Evolutionary conservation across 2,888 invertebrate genomes (phyloP).

Genomic region (Apotomis capreana): DNA sequence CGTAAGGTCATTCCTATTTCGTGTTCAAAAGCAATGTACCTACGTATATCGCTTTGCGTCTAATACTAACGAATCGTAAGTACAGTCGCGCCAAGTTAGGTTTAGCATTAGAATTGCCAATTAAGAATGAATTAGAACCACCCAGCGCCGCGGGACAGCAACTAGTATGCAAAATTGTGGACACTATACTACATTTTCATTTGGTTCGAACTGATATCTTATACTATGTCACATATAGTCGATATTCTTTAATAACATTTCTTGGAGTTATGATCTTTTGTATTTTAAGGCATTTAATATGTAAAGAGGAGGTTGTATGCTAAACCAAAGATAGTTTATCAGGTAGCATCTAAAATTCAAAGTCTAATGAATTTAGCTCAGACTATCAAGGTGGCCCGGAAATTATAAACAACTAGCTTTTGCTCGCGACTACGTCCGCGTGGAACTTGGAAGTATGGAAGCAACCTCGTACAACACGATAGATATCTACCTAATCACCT

Average conservation of each 20-base stretch:
- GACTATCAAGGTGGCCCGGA: neutral
- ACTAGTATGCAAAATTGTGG: neutral
- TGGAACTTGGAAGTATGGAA: no score
- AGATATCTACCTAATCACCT: no score
- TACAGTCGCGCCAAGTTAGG: constrained; percentile 22
- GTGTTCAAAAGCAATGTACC: neutral
- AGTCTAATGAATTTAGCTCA: constrained; percentile 4
- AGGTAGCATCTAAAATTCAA: constrained; percentile 25
- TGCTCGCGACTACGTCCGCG: no score
- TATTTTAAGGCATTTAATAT: constrained; percentile 1
- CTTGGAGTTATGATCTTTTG: neutral
- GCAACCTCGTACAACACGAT: no score
- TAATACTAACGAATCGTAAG: constrained; percentile 4
- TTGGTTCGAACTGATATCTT: neutral
- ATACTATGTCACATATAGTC: neutral
- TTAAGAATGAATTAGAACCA: constrained; percentile 25
- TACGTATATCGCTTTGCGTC: neutral
- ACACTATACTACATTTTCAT: no score
- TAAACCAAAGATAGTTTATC: constrained; percentile 23
- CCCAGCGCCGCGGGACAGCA: constrained; percentile 8
- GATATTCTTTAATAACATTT: neutral
- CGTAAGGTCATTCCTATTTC: no score
- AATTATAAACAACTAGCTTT: neutral
- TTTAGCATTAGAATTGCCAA: constrained; percentile 28
- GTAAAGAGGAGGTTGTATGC: constrained; percentile 24